Base-by-base conservation (phyloP, 2,888 invertebrate species). In the Hyles lineata region DNA sequence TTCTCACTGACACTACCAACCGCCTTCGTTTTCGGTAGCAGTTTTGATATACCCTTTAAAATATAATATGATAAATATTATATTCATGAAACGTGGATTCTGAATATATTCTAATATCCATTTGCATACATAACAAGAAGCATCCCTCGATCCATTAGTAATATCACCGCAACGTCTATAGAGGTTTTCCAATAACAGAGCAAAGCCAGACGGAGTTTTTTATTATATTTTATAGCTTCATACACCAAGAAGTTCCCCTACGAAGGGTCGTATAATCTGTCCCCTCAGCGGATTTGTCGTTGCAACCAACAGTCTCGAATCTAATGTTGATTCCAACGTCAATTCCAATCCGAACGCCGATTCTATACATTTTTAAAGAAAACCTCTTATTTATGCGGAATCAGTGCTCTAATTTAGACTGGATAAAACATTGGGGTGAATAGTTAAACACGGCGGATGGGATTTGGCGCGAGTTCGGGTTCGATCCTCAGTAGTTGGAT, bases 341-440 rank as follows among this genome's bases (percentile, higher is more conserved):
- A 11, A 43, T 43, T 43, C 43, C 43, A 15, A 43, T 43, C 43
- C 15, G 43, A 43, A 15, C 15, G 43, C 43, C 43, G 43, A 43
- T 43, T 43, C 43, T 43, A 43, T 73, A 75, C 75, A 43, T 23
- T 59, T 70, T 23, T 29, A 55, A 73, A 7, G 70, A 76, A 72
- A 74, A 72, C 74, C 75, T 72, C 78, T 72, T 77, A 74, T 83
- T 83, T 82, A 85, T 82, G 78, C 79, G 73, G 74, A 83, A 82
- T 84, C 83, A 80, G 76, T 70, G 77, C 79, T 80, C 79, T 85
- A 80, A 85, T 85, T 83, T 80, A 76, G 79, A 81, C 79, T 77
- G 80, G 83, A 72, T 83, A 83, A 85, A 88, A 85, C 82, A 81
- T 81, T 77, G 75, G 81, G 77, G 79, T 88, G 85, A 87, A 88